These are phyloP conservation scores for Idaea biselata DNA, from an alignment of 2,888 invertebrate genomes.

Conservation along the genomic window DNA sequence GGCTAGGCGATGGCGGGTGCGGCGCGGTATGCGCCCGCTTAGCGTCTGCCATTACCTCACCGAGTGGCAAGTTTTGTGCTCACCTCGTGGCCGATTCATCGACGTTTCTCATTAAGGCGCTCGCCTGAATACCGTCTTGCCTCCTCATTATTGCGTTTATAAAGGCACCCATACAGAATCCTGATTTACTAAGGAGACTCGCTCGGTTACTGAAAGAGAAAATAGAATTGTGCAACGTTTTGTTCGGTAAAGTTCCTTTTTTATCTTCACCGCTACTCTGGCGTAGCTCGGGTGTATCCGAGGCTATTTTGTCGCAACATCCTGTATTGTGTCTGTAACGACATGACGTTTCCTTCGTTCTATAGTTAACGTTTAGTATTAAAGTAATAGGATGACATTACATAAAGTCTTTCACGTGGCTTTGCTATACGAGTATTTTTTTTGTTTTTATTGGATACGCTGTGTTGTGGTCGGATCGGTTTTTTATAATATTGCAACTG, in stretches of 20 bases:
- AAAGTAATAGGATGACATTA: slow-evolving; percentile 43
- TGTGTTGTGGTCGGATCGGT: slow-evolving; percentile 27
- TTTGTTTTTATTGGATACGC: slow-evolving; percentile 33
- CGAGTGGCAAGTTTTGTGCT: slow-evolving; percentile 75
- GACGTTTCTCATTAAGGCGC: slow-evolving; percentile 71
- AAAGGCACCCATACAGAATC: slow-evolving; percentile 73
- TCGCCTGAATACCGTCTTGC: slow-evolving; percentile 74
- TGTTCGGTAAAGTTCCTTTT: slow-evolving; percentile 65
- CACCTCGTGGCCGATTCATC: slow-evolving; percentile 75
- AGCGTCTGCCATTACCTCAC: slow-evolving; percentile 48
- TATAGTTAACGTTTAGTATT: slow-evolving; percentile 43
- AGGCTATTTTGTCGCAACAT: slow-evolving; percentile 55
- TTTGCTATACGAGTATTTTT: slow-evolving; percentile 31
- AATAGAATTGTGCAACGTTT: slow-evolving; percentile 77
- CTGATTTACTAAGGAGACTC: slow-evolving; percentile 75
- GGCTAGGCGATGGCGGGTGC: slow-evolving; percentile 46
- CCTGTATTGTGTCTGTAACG: slow-evolving; percentile 53
- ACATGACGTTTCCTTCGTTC: slow-evolving; percentile 43
- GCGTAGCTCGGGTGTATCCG: slow-evolving; percentile 42
- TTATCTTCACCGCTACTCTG: slow-evolving; percentile 50
- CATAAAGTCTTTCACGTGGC: slow-evolving; percentile 34
- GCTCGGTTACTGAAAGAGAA: slow-evolving; percentile 73
- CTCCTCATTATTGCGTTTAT: slow-evolving; percentile 80
- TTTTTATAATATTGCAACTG: slow-evolving; percentile 24
- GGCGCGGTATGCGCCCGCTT: slow-evolving; percentile 30